phyloP scores from a whole-genome alignment of 2,797 vertebrate genomes.

The Hoplostethus atlanticus region DNA sequence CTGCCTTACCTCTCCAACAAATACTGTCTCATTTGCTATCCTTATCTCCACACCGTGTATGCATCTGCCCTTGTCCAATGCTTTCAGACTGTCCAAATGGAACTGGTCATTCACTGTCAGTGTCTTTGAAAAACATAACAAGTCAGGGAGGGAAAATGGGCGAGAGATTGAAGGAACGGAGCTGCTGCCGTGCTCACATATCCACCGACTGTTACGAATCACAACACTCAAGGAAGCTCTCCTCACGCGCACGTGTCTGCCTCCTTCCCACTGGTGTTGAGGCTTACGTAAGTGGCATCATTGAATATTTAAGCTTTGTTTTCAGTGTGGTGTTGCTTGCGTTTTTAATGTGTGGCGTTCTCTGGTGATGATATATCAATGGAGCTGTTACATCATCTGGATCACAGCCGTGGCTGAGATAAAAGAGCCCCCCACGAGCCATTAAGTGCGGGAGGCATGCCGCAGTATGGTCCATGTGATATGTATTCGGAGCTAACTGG shows the following conservation, averaged over 20 bases:
- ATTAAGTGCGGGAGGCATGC: conserved; percentile 55
- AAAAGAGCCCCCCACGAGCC: conserved; percentile 59
- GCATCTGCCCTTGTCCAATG: not conserved
- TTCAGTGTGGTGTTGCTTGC: conserved; percentile 49
- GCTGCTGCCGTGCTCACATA: not conserved
- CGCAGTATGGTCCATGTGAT: conserved; percentile 65
- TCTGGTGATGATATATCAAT: conserved; percentile 66
- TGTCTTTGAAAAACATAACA: conserved; percentile 17
- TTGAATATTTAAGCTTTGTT: conserved; percentile 75
- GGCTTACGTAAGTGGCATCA: conserved; percentile 70
- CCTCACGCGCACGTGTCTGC: conserved; percentile 47
- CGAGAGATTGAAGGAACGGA: not conserved
- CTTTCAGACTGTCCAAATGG: not conserved
- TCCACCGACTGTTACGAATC: conserved; percentile 20
- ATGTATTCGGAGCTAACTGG: conserved; percentile 55
- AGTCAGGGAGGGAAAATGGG: not conserved
- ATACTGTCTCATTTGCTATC: conserved; percentile 32
- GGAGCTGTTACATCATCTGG: conserved; percentile 76
- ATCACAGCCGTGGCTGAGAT: conserved; percentile 64
- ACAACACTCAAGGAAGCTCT: conserved; percentile 30
- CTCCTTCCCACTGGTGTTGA: conserved; percentile 35
- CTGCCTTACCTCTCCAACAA: conserved; percentile 65
- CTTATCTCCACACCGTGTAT: conserved; percentile 22
- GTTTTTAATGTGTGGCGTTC: conserved; percentile 43
- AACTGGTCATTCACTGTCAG: conserved; percentile 11